These are phyloP conservation scores for Homarus americanus DNA, from an alignment of 1,140 invertebrate genomes.

Conservation along the genomic window DNA sequence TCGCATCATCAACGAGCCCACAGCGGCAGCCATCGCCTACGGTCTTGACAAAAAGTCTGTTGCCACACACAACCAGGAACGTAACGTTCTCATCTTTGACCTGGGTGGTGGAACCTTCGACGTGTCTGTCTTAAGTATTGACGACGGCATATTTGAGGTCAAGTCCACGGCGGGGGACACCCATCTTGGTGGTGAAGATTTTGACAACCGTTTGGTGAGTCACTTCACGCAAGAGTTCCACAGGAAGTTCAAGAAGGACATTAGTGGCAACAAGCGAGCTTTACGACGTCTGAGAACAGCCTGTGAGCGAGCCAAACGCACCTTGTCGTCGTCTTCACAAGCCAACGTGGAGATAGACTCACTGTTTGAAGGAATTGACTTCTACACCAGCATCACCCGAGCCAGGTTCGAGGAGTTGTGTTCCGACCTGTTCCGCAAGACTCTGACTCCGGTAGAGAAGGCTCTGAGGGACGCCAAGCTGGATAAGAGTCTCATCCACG, in stretches of 20 bases:
- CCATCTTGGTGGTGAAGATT: slow-evolving; percentile 2
- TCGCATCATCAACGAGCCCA: slow-evolving; percentile 36
- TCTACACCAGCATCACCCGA: slow-evolving; percentile 75
- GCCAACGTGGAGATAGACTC: slow-evolving; percentile 24
- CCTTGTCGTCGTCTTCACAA: slow-evolving; percentile 29
- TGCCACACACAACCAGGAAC: slow-evolving; percentile 80
- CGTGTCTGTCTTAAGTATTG: slow-evolving; percentile 23
- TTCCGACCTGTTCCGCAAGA: slow-evolving; percentile 39
- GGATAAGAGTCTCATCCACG: neutral
- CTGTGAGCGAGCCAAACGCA: slow-evolving; percentile 27
- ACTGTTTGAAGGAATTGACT: slow-evolving; percentile 21
- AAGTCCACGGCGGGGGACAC: slow-evolving; percentile 37
- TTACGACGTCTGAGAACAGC: slow-evolving; percentile 17
- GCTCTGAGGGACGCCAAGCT: slow-evolving; percentile 24
- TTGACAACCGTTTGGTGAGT: slow-evolving; percentile 22
- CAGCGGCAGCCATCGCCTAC: slow-evolving; percentile 36
- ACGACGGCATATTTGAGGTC: slow-evolving; percentile 28
- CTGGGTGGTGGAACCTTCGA: slow-evolving; percentile 29
- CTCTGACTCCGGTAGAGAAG: slow-evolving; percentile 16
- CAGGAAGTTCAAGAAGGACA: slow-evolving; percentile 26
- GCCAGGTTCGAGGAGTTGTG: slow-evolving; percentile 79
- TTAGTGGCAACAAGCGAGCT: slow-evolving; percentile 3
- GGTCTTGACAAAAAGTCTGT: slow-evolving; percentile 12
- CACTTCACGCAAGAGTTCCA: slow-evolving; percentile 36
- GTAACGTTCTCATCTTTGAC: slow-evolving; percentile 42